phyloP scores from a whole-genome alignment of 2,888 invertebrate genomes.

The Chymomyza fuscimana region DNA sequence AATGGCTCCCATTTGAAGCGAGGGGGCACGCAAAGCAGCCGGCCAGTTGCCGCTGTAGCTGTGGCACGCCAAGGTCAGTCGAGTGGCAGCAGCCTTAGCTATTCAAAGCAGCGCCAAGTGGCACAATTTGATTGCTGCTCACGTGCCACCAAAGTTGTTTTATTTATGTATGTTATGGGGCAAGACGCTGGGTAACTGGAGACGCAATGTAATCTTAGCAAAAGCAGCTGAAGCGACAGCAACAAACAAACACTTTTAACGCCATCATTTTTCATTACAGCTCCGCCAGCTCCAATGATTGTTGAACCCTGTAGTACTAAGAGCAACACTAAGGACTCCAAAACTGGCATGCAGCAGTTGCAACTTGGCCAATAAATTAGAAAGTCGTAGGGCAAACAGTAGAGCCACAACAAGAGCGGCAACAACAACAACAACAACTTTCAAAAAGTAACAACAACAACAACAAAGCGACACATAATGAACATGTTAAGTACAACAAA shows the following conservation, averaged over 20 bases:
- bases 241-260: constrained; percentile 4
- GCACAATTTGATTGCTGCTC: constrained; percentile 38
- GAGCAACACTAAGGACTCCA: constrained; percentile 15
- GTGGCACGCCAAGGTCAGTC: constrained; percentile 16
- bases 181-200: constrained; percentile 24
- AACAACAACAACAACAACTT: constrained; percentile 12
- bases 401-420: background rate
- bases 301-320: constrained; percentile 18
- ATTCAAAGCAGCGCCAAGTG: background rate
- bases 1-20: background rate
- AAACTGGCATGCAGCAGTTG: constrained; percentile 50
- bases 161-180: constrained; percentile 11
- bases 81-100: constrained; percentile 8
- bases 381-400: background rate
- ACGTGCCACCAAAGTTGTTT: constrained; percentile 52
- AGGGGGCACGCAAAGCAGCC: background rate
- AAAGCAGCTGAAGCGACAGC: constrained; percentile 19
- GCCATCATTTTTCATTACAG: constrained; percentile 47
- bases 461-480: constrained; percentile 35
- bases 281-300: background rate
- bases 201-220: constrained; percentile 14
- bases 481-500: constrained; percentile 57
- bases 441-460: constrained; percentile 16
- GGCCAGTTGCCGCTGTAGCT: background rate
- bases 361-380: constrained; percentile 6